Percentiles rank a stretch among this genome's conserved stretches.
Evolutionary conservation across 2,888 invertebrate genomes (phyloP).

Genomic region (Caenorhabditis virilis): DNA sequence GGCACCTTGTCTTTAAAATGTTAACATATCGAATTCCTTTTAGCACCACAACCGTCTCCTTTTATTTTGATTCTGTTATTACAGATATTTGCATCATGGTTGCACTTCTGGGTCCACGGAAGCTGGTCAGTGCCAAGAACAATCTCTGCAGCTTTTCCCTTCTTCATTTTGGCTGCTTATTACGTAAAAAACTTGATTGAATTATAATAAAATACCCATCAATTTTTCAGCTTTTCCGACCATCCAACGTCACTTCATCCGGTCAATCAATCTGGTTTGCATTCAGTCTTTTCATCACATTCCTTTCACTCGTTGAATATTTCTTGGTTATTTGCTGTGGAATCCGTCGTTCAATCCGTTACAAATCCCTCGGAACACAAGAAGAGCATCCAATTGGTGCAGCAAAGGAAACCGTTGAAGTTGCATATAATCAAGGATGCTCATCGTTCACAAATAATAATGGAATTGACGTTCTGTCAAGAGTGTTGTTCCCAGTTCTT

Average conservation of each 20-base stretch:
- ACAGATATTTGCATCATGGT: constrained; percentile 60
- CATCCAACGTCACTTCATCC: constrained; percentile 8
- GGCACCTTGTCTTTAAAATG: no score
- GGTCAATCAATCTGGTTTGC: constrained; percentile 52
- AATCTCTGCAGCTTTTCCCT: constrained; percentile 61
- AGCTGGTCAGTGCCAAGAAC: constrained; percentile 66
- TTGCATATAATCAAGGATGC: constrained; percentile 47
- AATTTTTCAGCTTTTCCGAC: constrained; percentile 39
- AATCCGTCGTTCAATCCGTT: constrained; percentile 50
- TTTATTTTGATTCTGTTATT: constrained; percentile 2
- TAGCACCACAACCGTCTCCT: no score
- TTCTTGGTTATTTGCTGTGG: constrained; percentile 65
- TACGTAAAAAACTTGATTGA: constrained; percentile 31
- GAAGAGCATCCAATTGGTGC: constrained; percentile 49
- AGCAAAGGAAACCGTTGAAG: constrained; percentile 43
- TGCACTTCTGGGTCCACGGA: constrained; percentile 67
- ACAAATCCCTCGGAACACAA: constrained; percentile 28
- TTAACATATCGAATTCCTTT: no score
- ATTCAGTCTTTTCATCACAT: constrained; percentile 61
- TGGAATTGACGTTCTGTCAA: constrained; percentile 61
- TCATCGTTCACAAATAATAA: constrained; percentile 51
- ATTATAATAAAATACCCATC: background rate
- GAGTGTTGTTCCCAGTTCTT: constrained; percentile 61
- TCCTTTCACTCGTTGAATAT: constrained; percentile 65
- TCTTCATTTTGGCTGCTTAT: constrained; percentile 72